Evolutionary conservation across 2,797 vertebrate species (phyloP).

Genomic region (Hydrophis major): DNA sequence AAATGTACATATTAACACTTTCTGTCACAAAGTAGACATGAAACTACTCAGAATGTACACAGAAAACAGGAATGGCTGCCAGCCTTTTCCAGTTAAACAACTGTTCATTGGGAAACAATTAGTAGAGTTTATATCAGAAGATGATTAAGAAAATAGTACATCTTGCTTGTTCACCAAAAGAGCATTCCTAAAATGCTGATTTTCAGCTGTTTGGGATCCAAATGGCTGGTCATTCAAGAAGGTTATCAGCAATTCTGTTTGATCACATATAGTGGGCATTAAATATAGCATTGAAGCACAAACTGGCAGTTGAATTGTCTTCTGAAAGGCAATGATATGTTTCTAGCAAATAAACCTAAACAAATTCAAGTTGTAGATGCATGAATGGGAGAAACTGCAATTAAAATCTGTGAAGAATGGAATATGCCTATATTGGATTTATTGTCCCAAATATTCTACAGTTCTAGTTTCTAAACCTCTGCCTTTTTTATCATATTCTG

Average conservation of each 20-base stretch:
- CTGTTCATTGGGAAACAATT: background rate
- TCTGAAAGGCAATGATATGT: background rate
- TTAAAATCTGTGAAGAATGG: background rate
- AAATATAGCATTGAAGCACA: background rate
- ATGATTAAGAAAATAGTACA: background rate
- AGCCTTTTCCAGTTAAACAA: background rate
- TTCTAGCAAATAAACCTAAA: background rate
- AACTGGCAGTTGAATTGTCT: background rate
- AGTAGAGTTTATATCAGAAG: background rate
- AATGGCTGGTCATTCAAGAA: background rate
- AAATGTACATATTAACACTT: background rate
- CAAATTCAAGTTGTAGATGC: background rate
- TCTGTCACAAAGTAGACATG: background rate
- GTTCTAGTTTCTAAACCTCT: background rate
- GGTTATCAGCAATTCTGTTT: slow-evolving; percentile 3
- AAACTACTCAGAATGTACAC: background rate
- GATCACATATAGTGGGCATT: background rate
- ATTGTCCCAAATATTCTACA: background rate
- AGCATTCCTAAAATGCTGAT: background rate
- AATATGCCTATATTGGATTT: background rate
- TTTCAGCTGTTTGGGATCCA: background rate
- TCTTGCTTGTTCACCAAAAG: background rate
- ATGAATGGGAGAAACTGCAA: background rate
- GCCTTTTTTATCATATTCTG: background rate
- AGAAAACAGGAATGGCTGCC: background rate